Base-by-base conservation (phyloP, 37 sponge, comb jelly and placozoan genomes). In the Beroe forskalii region DNA sequence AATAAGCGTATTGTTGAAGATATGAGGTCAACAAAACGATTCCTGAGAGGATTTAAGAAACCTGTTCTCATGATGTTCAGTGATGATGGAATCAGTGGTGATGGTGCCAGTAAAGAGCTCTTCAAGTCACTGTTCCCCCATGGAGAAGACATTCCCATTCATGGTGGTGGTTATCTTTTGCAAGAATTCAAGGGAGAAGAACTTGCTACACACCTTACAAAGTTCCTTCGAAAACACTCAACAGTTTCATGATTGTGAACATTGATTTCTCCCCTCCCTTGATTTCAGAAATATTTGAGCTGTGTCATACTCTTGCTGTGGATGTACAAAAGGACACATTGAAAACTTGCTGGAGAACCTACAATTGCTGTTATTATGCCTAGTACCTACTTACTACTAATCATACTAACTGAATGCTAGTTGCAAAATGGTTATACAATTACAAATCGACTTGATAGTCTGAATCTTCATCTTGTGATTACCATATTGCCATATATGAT, bases 11-110 rank as follows among this genome's bases (percentile, higher is more conserved):
- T 80, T 42, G 35, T 80, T 20, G 86, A 80, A 37, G 86, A 80
- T 48, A 80, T 80, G 86, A 40, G 86, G 55, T 27, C 24, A 25
- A 80, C 86, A 0, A 80, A 80, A 43, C 86, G 86, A n/a, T 80
- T 80, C 86, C 86, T 80, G n/a, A 41, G 86, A 43, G 35, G 12
- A 12, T 80, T 32, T 24, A 42, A 80, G 27, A 80, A 80, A 23
- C 86, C 86, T 43, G 86, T 80, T 80, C 86, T 80, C 86, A 40
- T 80, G 86, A 35, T 80, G 86, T 80, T 80, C 48, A 44, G 86
- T 80, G 55, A 41, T 38, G 86, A 80, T 30, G 86, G 86, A 8
- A 80, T 80, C 55, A 80, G 86, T 80, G 86, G 86, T 2, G 35
- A 38, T 4, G 86, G 86, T 23, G 55, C 86, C 2, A 80, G 86